phyloP scores from a whole-genome alignment of 2,888 invertebrate species.

The Drosophila histrio region DNA sequence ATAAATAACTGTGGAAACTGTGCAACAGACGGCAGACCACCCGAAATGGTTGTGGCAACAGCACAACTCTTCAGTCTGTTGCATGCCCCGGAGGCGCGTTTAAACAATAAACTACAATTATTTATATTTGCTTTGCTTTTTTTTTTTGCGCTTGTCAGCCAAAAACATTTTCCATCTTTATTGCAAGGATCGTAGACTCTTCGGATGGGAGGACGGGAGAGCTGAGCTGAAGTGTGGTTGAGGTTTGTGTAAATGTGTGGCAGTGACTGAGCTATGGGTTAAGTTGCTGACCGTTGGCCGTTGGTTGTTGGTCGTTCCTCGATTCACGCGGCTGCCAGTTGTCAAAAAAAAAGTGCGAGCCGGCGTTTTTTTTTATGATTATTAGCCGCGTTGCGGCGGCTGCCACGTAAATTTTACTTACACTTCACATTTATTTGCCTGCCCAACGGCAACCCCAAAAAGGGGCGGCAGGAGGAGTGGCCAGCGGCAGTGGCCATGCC shows the following conservation, averaged over 20 bases:
- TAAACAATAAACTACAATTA: constrained; percentile 72
- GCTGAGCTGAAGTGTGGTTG: neutral
- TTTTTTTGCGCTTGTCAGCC: constrained; percentile 69
- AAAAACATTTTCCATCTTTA: constrained; percentile 36
- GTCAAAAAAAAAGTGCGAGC: constrained; percentile 61
- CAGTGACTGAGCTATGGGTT: constrained; percentile 6
- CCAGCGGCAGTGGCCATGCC: neutral
- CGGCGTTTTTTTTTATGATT: constrained; percentile 75
- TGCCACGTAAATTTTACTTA: constrained; percentile 75
- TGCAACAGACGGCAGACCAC: constrained; percentile 53
- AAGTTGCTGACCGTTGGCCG: constrained; percentile 5
- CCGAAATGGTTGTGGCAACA: constrained; percentile 17
- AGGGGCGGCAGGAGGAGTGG: neutral
- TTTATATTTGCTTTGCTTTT: constrained; percentile 64
- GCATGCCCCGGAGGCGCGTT: constrained; percentile 28
- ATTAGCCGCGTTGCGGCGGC: constrained; percentile 54
- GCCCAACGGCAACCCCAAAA: constrained; percentile 26
- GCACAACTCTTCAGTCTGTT: constrained; percentile 6
- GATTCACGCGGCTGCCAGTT: constrained; percentile 32
- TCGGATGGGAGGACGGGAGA: neutral
- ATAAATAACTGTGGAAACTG: constrained; percentile 57
- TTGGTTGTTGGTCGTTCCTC: constrained; percentile 6
- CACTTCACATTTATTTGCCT: constrained; percentile 72
- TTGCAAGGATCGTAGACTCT: constrained; percentile 41
- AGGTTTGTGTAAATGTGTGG: neutral